Evolutionary conservation across 1,140 invertebrate genomes (phyloP).

Genomic region (Trichoplusia ni): DNA sequence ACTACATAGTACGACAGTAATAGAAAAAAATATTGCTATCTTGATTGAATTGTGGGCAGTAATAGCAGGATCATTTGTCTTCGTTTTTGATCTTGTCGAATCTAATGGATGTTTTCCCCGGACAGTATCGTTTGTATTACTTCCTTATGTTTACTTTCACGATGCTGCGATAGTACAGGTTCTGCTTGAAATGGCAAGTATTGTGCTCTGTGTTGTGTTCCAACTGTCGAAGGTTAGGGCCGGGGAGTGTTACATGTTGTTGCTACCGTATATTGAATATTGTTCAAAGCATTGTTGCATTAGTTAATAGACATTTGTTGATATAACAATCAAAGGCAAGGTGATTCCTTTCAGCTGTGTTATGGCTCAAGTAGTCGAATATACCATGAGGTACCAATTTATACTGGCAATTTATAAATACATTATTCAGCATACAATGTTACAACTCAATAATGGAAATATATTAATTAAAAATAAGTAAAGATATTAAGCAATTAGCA

Average conservation of each 20-base stretch:
- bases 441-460: too few relatives aligned
- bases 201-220: background rate
- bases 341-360: too few relatives aligned
- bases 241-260: background rate
- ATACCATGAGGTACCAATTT: too few relatives aligned
- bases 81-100: slow-evolving; percentile 6
- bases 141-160: background rate
- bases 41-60: slow-evolving; percentile 17
- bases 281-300: background rate
- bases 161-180: background rate
- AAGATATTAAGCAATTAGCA: slow-evolving; percentile 23
- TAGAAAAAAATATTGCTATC: slow-evolving; percentile 9
- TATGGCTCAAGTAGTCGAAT: too few relatives aligned
- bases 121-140: background rate
- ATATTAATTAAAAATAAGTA: slow-evolving; percentile 20
- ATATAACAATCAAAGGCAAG: background rate
- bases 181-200: background rate
- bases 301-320: background rate
- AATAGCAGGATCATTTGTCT: slow-evolving; percentile 6
- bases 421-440: too few relatives aligned
- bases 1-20: background rate
- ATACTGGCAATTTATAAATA: too few relatives aligned
- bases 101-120: background rate
- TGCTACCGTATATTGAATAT: too few relatives aligned
- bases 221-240: background rate